Evolutionary conservation across 2,113 vertebrate species (phyloP).

Genomic region (Corythoichthys intestinalis): DNA sequence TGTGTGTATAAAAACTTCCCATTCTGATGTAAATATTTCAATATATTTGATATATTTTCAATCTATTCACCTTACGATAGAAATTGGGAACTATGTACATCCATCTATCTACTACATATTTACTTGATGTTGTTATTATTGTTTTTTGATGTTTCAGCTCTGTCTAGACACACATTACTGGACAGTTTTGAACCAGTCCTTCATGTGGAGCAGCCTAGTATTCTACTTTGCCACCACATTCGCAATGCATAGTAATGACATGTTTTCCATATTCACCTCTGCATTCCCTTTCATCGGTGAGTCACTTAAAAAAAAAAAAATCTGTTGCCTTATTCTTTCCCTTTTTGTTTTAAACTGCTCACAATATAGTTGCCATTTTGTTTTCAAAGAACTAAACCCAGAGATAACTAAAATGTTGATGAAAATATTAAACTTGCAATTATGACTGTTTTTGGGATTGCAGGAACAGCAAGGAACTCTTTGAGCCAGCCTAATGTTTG

Average conservation of each 20-base stretch:
- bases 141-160: slow-evolving; percentile 66
- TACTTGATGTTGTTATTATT: not conserved
- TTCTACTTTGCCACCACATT: slow-evolving; percentile 86
- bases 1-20: no score
- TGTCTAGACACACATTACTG: slow-evolving; percentile 87
- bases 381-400: not conserved
- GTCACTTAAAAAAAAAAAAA: not conserved
- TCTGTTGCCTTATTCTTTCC: not conserved
- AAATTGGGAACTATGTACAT: not conserved
- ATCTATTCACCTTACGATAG: not conserved
- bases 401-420: not conserved
- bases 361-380: not conserved
- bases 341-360: not conserved
- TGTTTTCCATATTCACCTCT: slow-evolving; percentile 83
- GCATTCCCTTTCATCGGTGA: slow-evolving; percentile 83
- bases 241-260: slow-evolving; percentile 89
- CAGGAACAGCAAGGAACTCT: slow-evolving; percentile 86
- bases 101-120: not conserved
- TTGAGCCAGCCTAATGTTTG: slow-evolving; percentile 83
- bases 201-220: slow-evolving; percentile 91
- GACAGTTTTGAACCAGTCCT: slow-evolving; percentile 89
- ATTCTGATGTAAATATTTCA: not conserved
- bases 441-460: slow-evolving; percentile 5
- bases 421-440: not conserved
- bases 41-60: not conserved